Evolutionary conservation across 2,888 invertebrate species (phyloP).

Genomic region (Sinohyriopsis cumingii): DNA sequence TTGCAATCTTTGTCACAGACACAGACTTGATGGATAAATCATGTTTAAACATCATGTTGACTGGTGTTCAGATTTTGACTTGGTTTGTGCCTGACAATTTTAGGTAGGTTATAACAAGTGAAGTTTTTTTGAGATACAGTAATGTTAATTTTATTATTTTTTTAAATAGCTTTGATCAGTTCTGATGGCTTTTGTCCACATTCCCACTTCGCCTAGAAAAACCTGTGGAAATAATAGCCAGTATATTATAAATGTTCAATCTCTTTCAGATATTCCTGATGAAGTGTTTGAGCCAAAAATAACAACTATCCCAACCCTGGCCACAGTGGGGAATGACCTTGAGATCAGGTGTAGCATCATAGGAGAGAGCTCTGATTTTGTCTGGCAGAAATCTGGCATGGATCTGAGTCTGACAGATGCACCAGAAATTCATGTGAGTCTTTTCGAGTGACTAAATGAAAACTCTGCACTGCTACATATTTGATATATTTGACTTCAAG

Average conservation of each 20-base stretch:
- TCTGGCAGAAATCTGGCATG: constrained; percentile 81
- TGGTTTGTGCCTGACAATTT: too few relatives aligned
- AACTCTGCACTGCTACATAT: too few relatives aligned
- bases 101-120: too few relatives aligned
- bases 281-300: constrained; percentile 82
- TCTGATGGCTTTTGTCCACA: too few relatives aligned
- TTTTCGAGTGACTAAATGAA: background rate
- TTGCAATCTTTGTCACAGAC: too few relatives aligned
- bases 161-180: too few relatives aligned
- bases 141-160: too few relatives aligned
- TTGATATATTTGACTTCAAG: too few relatives aligned
- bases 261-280: constrained; percentile 79
- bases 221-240: background rate
- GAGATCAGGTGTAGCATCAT: constrained; percentile 84
- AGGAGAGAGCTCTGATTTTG: constrained; percentile 68
- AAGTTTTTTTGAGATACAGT: too few relatives aligned
- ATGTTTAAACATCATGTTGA: too few relatives aligned
- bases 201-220: background rate
- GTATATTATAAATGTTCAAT: background rate
- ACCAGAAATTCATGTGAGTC: constrained; percentile 71
- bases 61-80: too few relatives aligned
- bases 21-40: too few relatives aligned
- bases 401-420: constrained; percentile 78
- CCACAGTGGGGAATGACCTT: constrained; percentile 83
- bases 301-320: constrained; percentile 81